Evolutionary conservation across 2,113 vertebrate species (phyloP).

Genomic region (Leiothrix lutea): DNA sequence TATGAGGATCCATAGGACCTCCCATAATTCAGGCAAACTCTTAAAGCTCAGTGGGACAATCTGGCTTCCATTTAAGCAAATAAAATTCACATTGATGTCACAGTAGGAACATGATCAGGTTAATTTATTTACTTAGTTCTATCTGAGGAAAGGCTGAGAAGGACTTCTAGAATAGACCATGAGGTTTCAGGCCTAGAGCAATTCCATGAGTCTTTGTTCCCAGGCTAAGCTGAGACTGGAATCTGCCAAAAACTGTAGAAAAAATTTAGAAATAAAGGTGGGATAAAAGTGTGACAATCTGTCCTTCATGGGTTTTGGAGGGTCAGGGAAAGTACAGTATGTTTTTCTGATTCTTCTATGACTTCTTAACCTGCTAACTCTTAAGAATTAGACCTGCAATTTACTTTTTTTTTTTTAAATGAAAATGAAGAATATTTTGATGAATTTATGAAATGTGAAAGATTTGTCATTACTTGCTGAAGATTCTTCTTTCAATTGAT

Average conservation of each 20-base stretch:
- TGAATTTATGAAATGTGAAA: not conserved
- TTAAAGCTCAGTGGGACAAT: not conserved
- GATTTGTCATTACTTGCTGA: not conserved
- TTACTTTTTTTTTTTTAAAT: no score
- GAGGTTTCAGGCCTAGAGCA: not conserved
- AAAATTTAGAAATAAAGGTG: not conserved
- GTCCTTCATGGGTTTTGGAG: not conserved
- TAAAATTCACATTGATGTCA: slow-evolving; percentile 46
- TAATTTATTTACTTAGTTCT: slow-evolving; percentile 45
- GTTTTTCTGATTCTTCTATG: not conserved
- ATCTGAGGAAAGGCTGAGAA: not conserved
- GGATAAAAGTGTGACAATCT: not conserved
- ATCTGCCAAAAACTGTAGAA: not conserved
- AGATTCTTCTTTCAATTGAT: not conserved
- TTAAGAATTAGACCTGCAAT: not conserved
- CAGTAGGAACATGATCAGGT: slow-evolving; percentile 10
- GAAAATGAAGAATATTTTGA: not conserved
- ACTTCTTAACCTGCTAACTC: not conserved
- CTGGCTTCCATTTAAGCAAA: slow-evolving; percentile 45
- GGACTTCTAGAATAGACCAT: not conserved
- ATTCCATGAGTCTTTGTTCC: not conserved
- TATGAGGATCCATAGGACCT: not conserved
- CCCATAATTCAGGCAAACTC: not conserved
- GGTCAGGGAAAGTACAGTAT: not conserved
- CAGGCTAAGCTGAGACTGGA: not conserved